These are phyloP conservation scores for Amiota mariae DNA, from an alignment of 2,888 invertebrate species.

Conservation along the genomic window DNA sequence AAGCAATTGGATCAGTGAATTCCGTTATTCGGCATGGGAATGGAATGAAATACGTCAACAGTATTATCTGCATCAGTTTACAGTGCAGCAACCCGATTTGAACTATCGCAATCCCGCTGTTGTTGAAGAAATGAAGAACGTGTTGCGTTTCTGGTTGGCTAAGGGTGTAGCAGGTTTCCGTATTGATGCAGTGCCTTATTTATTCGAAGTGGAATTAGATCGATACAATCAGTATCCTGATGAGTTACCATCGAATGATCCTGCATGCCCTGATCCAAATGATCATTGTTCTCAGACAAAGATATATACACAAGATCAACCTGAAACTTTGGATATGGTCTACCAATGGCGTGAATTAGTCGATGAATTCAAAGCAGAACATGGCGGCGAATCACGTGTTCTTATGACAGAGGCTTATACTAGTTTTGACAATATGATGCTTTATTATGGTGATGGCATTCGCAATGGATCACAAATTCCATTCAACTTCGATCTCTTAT, in stretches of 20 bases:
- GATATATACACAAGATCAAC: constrained; percentile 77
- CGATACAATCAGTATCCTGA: constrained; percentile 71
- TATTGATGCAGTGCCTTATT: constrained; percentile 78
- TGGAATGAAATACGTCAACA: constrained; percentile 77
- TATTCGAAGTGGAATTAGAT: constrained; percentile 67
- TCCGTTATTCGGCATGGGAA: constrained; percentile 79
- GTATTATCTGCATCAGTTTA: constrained; percentile 80
- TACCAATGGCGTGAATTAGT: constrained; percentile 77
- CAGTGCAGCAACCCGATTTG: constrained; percentile 78
- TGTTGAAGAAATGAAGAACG: constrained; percentile 75
- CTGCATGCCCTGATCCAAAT: constrained; percentile 72
- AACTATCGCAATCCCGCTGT: constrained; percentile 77
- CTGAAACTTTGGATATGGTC: constrained; percentile 77
- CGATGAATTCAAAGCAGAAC: constrained; percentile 73
- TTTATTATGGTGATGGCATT: constrained; percentile 76
- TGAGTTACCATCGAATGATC: constrained; percentile 75
- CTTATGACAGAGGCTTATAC: constrained; percentile 80
- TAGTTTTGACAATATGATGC: constrained; percentile 76
- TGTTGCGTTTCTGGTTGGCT: constrained; percentile 84
- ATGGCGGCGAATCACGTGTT: constrained; percentile 73
- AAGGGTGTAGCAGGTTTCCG: constrained; percentile 88
- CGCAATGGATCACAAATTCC: constrained; percentile 77
- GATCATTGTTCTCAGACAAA: constrained; percentile 77
- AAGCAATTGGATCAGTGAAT: constrained; percentile 76
- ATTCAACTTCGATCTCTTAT: constrained; percentile 80